phyloP scores from a whole-genome alignment of 2,888 invertebrate species.

The Drosophila monieri region DNA sequence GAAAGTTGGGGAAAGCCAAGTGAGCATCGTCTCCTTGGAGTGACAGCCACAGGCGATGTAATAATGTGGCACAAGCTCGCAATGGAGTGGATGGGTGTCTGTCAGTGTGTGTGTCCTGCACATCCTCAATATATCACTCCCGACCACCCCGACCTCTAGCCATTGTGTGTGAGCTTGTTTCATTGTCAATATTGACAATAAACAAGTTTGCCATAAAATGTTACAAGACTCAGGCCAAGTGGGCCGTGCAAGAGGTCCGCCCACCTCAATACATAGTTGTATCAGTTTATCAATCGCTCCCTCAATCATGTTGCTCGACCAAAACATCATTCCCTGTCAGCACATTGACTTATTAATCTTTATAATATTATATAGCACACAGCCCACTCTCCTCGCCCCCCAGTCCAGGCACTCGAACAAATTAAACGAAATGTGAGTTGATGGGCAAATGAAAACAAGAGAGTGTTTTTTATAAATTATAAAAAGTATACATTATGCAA shows the following conservation, averaged over 20 bases:
- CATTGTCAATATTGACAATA: conserved; percentile 79
- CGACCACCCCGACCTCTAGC: background rate
- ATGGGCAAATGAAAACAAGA: conserved; percentile 45
- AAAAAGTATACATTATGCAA: conserved; percentile 67
- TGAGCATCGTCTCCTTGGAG: conserved; percentile 50
- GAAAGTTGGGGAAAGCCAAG: conserved; percentile 6
- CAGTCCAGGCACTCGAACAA: conserved; percentile 58
- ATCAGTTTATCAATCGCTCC: conserved; percentile 47
- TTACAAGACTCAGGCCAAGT: conserved; percentile 53
- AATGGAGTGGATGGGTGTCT: conserved; percentile 33
- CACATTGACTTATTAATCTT: conserved; percentile 72
- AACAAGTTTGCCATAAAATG: conserved; percentile 77
- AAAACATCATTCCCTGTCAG: conserved; percentile 51
- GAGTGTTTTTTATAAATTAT: conserved; percentile 66
- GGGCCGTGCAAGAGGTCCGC: conserved; percentile 22
- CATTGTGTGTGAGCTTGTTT: conserved; percentile 37
- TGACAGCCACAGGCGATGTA: conserved; percentile 58
- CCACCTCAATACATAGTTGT: conserved; percentile 26
- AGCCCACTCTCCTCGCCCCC: background rate
- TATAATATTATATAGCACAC: conserved; percentile 15
- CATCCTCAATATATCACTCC: background rate
- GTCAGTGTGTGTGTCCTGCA: conserved; percentile 16
- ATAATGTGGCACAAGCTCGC: conserved; percentile 63
- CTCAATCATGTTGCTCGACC: conserved; percentile 62
- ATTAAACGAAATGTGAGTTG: conserved; percentile 45